Base-by-base conservation (phyloP, 2,113 vertebrate genomes). In the Sorex araneus region DNA sequence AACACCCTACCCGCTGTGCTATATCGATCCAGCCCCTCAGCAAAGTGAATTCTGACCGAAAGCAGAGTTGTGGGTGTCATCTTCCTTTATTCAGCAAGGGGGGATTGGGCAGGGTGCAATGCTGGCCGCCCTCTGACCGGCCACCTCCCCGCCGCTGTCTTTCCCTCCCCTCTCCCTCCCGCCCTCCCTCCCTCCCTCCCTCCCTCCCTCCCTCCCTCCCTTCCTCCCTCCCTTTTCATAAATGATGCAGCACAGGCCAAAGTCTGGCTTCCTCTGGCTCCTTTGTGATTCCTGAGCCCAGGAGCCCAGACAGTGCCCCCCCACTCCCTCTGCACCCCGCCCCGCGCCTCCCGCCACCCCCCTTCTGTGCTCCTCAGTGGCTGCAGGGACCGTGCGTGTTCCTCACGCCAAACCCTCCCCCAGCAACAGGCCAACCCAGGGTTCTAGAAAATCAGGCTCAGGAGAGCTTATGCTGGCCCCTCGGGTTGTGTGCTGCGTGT, bases 101-200 rank as follows among this genome's bases (percentile, higher is more conserved):
- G 47, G 10, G 23, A 60, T 23, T 57, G 16, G 47, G 89, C 73
- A 28, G 71, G 63, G 69, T 16, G 25, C 63, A 83, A 36, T 7
- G 13, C 27, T n/a, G 11, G 4, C 28, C n/a, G 30, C 21, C 23
- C 40, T 15, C 21, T 1, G 2, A 11, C 25, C 50, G 5, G 50
- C 25, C 21, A 6, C 0, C 8, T 8, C 27, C 78, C 60, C 25
- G 19, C 78, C 43, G 34, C 23, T 67, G 30, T 66, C 11, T 30
- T 66, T 66, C 64, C 64, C 30, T 2, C 19, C 67, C 0, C 27
- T 1, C 28, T 36, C 32, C 79, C 28, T 57, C 8, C 40, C n/a
- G n/a, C n/a, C 18, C 18, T 5, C 36, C 34, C 50, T 34, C 19
- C 30, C n/a, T 2, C 10, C 0, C 7, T 11, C 9, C 6, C 3